Evolutionary conservation across 2,888 invertebrate genomes (phyloP), one percentile per base, ranked within the genome.

Genomic region (Agrochola litura): DNA sequence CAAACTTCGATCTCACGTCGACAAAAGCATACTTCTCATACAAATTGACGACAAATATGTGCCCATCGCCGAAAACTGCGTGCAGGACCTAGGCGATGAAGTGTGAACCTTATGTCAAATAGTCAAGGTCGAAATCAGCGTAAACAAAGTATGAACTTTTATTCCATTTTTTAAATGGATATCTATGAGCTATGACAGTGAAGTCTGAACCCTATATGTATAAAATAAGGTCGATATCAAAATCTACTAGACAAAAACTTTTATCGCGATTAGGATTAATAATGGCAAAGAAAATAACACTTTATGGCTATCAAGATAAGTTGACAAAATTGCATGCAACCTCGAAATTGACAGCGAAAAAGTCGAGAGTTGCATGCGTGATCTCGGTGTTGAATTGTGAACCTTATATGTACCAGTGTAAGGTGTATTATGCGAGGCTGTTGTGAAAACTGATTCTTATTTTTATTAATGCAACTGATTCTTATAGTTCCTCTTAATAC

Each of bases 21-120:
- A 99, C 95, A 98, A 99, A 90, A 98, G 98, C 72, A 98, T 99
- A 79, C 97, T 99, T 30, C 97, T 99, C 25, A 97, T 99, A n/a
- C 98, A 99, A 95, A 98, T 99, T 67, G 99, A 98, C 25, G 99
- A 99, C 90, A 98, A 98, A 91, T 99, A 98, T 95, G 99, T 99
- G 81, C 99, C 99, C 25, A 98, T 99, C 72, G 98, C 99, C 0
- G 99, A 99, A 93, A 97, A 97, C 90, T 99, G 99, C 80, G 98
- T 99, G 10, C 98, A 98, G 84, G 98, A 98, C 93, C 95, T 98
- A 79, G 98, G 98, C 73, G 98, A 98, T 75, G 98, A 98, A 93
- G 97, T 97, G 22, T 96, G 91, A 93, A 89, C 84, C 60, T 71
- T 79, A 76, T 22, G 0, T 1, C 0, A 8, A 25, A 56, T 0